A percentile compares a stretch with the other conserved stretches of the same genome.
Evolutionary conservation across 2,888 invertebrate genomes (phyloP).

Genomic region (Deilephila elpenor): DNA sequence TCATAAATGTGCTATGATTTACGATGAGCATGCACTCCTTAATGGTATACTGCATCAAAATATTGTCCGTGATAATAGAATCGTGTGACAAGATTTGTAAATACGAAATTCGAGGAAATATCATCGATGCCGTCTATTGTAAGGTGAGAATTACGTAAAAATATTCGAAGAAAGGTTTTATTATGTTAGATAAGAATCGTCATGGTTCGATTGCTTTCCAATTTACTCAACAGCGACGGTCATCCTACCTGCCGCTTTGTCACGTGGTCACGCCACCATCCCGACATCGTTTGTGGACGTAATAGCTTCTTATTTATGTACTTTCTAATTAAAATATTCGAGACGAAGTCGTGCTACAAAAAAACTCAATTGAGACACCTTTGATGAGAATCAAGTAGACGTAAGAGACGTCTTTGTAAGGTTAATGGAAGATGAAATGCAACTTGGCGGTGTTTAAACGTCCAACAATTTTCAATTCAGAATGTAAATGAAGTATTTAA

Average conservation of each 20-base stretch:
- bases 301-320: constrained; percentile 74
- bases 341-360: constrained; percentile 57
- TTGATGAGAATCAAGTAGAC: constrained; percentile 68
- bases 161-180: constrained; percentile 67
- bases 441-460: constrained; percentile 19
- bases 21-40: not conserved
- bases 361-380: constrained; percentile 52
- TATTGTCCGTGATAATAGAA: not conserved
- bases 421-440: constrained; percentile 28
- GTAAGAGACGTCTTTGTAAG: constrained; percentile 37
- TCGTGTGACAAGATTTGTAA: constrained; percentile 4
- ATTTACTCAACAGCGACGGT: constrained; percentile 71
- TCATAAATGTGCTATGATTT: not conserved
- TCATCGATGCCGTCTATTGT: constrained; percentile 60
- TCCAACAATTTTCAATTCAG: constrained; percentile 18
- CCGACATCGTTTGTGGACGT: constrained; percentile 60
- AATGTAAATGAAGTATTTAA: constrained; percentile 4
- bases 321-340: constrained; percentile 75
- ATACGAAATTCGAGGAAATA: not conserved
- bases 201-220: constrained; percentile 77
- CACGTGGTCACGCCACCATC: constrained; percentile 68
- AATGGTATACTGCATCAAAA: not conserved
- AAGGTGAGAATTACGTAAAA: constrained; percentile 68
- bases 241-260: constrained; percentile 70
- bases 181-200: constrained; percentile 72